Base-by-base conservation (phyloP, 1,140 invertebrate genomes). In the Anastrepha ludens region DNA sequence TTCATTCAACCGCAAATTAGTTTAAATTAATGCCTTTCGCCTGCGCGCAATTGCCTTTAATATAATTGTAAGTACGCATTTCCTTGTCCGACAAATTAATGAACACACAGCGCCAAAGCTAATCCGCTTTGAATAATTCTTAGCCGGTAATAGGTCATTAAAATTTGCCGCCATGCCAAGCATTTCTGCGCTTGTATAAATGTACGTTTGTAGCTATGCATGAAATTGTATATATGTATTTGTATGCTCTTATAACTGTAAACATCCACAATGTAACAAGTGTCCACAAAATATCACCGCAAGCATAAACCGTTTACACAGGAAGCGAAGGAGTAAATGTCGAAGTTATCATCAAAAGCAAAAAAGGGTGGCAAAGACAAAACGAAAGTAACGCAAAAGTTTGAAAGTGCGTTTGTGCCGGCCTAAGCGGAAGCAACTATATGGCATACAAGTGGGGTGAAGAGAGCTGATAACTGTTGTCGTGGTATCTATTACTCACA, bases 41-140 rank as follows among this genome's bases (percentile, higher is more conserved):
- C 60, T 64, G 11, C 17, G 47, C n/a, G n/a, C 13, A 74, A n/a
- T 47, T 47, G 2, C 39, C 11, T 4, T 2, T 15, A 74, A 74
- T 20, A 64, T 17, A 64, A 17, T 4, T 13, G 5, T 20, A 65
- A 74, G 13, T 44, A 50, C 74, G 44, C 67, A 81, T 81, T 81
- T 81, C 74, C 74, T 81, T 81, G 47, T 55, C 74, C 74, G 55
- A 6, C 44, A 81, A 81, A 81, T 81, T 81, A 81, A 81, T 81
- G 17, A 81, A 55, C 47, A 17, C 41, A 8, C 47, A n/a, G 74
- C 74, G 47, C 4, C 74, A 81, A 55, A 7, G 17, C 47, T 81
- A 58, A 81, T 81, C 74, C 74, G 44, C 74, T 81, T 81, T 81
- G 74, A 55, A 81, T 81, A 81, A 81, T 81, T 50, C 47, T 81